These are phyloP conservation scores for Diglossa cyanea DNA, from an alignment of 2,797 vertebrate genomes.

Conservation along the genomic window DNA sequence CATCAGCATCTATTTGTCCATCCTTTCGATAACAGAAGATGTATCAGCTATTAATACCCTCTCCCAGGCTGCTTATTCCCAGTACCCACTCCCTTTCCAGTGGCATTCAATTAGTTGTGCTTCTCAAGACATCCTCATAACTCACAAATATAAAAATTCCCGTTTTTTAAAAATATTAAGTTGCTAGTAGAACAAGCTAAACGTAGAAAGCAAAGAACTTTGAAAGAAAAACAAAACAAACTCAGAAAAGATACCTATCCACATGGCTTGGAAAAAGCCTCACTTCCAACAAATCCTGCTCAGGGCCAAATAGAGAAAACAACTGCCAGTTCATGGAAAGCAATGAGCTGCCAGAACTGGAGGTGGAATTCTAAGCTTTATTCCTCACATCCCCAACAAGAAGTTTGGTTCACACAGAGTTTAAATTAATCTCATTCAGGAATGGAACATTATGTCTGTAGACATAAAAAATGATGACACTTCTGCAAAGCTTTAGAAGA, in stretches of 20 bases:
- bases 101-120: background rate
- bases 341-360: background rate
- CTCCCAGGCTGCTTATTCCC: background rate
- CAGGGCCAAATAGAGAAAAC: background rate
- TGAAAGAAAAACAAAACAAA: background rate
- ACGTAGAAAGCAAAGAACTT: background rate
- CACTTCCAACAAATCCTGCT: background rate
- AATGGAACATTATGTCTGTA: background rate
- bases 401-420: background rate
- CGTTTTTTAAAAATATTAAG: accelerated
- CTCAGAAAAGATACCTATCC: background rate
- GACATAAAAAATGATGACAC: background rate
- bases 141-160: background rate
- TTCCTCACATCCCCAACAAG: background rate
- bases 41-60: background rate
- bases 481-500: background rate
- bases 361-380: background rate
- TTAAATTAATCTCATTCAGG: background rate
- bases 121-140: background rate
- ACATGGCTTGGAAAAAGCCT: background rate
- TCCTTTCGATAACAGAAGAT: slow-evolving; percentile 78
- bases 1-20: slow-evolving; percentile 92
- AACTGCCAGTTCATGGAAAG: background rate
- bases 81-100: background rate
- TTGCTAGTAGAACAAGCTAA: background rate